Evolutionary conservation across 2,113 vertebrate genomes (phyloP).

Genomic region (Hiodon alosoides): DNA sequence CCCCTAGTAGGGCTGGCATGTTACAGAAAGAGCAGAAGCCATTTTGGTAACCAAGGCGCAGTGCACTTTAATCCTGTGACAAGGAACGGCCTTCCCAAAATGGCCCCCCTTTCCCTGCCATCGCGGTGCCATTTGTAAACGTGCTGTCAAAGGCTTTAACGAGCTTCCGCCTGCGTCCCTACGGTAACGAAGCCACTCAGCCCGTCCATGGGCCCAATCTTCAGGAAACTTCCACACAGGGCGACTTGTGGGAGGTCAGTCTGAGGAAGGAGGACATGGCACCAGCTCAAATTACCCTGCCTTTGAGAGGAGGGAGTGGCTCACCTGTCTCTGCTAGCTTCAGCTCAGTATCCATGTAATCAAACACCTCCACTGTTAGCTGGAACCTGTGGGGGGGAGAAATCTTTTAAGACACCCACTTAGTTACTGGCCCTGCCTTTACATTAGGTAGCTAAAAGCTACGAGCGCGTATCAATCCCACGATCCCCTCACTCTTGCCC

Average conservation of each 20-base stretch:
- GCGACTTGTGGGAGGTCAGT: constrained; percentile 23
- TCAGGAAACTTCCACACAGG: constrained; percentile 23
- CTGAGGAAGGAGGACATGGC: constrained; percentile 34
- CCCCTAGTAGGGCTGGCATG: too few species aligned
- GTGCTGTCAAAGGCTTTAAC: neutral
- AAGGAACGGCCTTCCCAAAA: too few species aligned
- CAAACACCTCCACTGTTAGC: constrained; percentile 95
- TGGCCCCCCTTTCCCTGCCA: too few species aligned
- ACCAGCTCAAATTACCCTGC: constrained; percentile 43
- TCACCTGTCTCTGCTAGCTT: constrained; percentile 88
- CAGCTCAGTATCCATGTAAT: constrained; percentile 93
- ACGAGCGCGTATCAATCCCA: too few species aligned
- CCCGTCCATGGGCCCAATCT: neutral
- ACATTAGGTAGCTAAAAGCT: constrained; percentile 19
- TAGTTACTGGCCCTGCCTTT: constrained; percentile 18
- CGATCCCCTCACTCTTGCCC: too few species aligned
- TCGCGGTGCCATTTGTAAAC: neutral
- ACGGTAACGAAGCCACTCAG: neutral
- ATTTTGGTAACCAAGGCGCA: too few species aligned
- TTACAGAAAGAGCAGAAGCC: too few species aligned
- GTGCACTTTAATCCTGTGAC: too few species aligned
- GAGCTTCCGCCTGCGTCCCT: neutral
- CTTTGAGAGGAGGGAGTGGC: constrained; percentile 40
- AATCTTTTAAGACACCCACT: constrained; percentile 28
- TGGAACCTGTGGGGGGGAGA: constrained; percentile 76